A percentile compares a stretch with the other conserved stretches of the same genome.
phyloP scores from a whole-genome alignment of 2,797 vertebrate genomes.

The Lycodopsis pacificus region DNA sequence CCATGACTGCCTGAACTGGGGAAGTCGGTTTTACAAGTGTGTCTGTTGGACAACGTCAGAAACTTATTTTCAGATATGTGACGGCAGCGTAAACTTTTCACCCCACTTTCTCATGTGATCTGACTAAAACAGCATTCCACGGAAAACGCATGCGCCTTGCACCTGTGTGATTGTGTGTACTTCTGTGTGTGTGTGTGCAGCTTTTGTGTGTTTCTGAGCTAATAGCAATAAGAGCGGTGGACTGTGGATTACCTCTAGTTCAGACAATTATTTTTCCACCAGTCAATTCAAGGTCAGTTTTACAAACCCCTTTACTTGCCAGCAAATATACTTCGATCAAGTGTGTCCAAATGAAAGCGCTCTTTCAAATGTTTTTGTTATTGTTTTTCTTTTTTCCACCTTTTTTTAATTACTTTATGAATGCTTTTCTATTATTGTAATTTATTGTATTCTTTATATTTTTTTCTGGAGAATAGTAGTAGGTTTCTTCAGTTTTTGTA shows the following conservation, averaged over 20 bases:
- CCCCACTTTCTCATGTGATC: constrained; percentile 72
- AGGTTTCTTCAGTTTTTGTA: constrained; percentile 22
- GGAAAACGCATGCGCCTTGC: constrained; percentile 53
- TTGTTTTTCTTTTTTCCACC: constrained; percentile 3
- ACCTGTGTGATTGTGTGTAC: constrained; percentile 39
- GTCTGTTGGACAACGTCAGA: constrained; percentile 40
- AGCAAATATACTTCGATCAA: constrained; percentile 52
- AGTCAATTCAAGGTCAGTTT: constrained; percentile 73
- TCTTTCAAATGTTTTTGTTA: constrained; percentile 17
- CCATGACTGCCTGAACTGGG: constrained; percentile 73
- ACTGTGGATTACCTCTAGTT: constrained; percentile 73
- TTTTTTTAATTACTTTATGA: not conserved
- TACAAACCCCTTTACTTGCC: constrained; percentile 61
- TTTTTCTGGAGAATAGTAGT: constrained; percentile 3
- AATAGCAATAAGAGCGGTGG: constrained; percentile 67
- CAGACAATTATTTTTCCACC: constrained; percentile 71
- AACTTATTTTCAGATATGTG: constrained; percentile 58
- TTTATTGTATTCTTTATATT: not conserved
- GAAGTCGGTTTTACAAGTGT: constrained; percentile 44
- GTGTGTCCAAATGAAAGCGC: constrained; percentile 32
- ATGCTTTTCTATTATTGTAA: constrained; percentile 10
- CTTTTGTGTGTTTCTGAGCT: constrained; percentile 47
- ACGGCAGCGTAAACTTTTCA: constrained; percentile 78
- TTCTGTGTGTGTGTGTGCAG: constrained; percentile 35
- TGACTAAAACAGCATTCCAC: constrained; percentile 62